Evolutionary conservation across 1,140 invertebrate species (phyloP), one percentile per base, ranked within the genome.

Genomic region (Bombyx mori): DNA sequence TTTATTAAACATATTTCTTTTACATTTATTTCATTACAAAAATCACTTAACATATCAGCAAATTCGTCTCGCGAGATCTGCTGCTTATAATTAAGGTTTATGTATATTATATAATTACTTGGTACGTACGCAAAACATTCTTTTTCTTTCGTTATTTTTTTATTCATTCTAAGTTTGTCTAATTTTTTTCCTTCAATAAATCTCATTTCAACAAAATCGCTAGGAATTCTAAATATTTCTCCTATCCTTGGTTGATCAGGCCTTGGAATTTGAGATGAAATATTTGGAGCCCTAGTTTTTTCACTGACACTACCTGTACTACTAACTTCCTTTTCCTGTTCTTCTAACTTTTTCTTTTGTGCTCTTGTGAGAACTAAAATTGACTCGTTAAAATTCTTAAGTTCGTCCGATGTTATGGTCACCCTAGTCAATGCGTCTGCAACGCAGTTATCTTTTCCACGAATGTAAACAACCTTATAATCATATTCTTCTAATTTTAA

Each of bases 401-500:
- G 51, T 53, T 63, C 59, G 8, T 64, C 60, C 42, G 57, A 55
- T 8, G 55, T 54, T 26, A 63, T 61, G 6, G 44, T 43, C 2
- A 68, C 49, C 8, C 65, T 49, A 6, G 51, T 58, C 44, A 69
- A 60, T 5, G 69, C 62, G 54, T 69, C 69, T 42, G 67, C 65
- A 12, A 47, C 46, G 18, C 9, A 44, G 52, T 67, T 66, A 10
- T 65, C 44, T 7, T 18, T 53, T 0, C 69, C 69, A 48, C 51
- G 53, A 53, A 73, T 56, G 60, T 88, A 81, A 7, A 57, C 57
- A 9, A 88, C 65, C 10, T 69, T 48, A 51, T 73, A 77, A 44
- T 78, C 61, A 63, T 79, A 87, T n/a, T 75, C 71, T 64, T 81
- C 75, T 35, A 88, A 49, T 52, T 58, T 9, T 42, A 86, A 44